Evolutionary conservation across 2,888 invertebrate genomes (phyloP), one percentile per base, ranked within the genome.

Genomic region (Omphaloscelis lunosa): DNA sequence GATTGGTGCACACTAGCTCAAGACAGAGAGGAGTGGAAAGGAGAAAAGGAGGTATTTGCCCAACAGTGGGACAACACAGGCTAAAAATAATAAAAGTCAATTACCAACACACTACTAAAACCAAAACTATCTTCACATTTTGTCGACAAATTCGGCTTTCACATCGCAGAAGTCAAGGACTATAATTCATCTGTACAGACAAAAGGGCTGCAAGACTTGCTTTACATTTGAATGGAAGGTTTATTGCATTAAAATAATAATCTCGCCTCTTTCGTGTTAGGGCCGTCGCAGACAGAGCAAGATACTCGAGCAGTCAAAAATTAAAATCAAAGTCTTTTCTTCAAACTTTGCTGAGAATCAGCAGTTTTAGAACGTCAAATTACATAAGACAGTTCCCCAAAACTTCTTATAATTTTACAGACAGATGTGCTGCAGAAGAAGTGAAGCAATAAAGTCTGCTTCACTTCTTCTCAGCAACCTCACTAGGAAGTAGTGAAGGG

Each of bases 211-310:
- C 89, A 90, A 86, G 81, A 84, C 87, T 85, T 86, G 84, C 90
- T 93, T 91, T 91, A 88, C 93, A 93, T 93, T 87, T 90, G 87
- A 93, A 93, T 92, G 79, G 86, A 87, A 71, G 87, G 89, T 91
- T 92, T 92, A 93, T 90, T 90, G 92, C 92, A 91, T 93, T 92
- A 92, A 89, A 92, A 92, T 91, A 92, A 92, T 90, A 92, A 91
- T 90, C 92, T 90, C 86, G 83, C 80, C 75, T 77, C 87, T 88
- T 79, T 83, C 51, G 74, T 68, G 59, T 82, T 82, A 68, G n/a
- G 68, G 7, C 4, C 0, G 20, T 58, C 59, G 17, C 20, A 59
- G 39, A 68, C 59, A 20, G 12, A 39, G 59, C 68, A 20, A 34
- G 11, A n/a, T 0, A 4, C 7, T 34, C 17, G 11, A 34, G 34